phyloP scores from a whole-genome alignment of 2,888 invertebrate genomes.

The Rapana venosa region DNA sequence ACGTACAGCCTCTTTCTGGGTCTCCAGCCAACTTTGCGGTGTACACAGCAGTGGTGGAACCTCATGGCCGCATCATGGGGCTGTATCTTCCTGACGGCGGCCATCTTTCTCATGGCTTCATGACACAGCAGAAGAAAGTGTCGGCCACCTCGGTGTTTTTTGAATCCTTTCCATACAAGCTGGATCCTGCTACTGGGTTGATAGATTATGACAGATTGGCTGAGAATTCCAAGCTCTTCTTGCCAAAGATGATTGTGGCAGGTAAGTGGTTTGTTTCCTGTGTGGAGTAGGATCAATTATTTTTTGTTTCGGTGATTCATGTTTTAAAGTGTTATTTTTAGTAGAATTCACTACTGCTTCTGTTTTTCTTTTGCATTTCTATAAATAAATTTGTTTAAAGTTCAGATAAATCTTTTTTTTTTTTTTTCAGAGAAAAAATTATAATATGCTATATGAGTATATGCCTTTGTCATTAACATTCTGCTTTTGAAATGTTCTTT shows the following conservation, averaged over 20 bases:
- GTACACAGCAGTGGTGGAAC: constrained; percentile 90
- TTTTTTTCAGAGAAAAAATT: too few species aligned
- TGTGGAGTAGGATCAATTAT: neutral
- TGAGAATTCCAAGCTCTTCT: constrained; percentile 90
- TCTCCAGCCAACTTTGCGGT: constrained; percentile 98
- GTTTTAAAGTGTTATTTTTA: too few species aligned
- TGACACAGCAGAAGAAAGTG: constrained; percentile 92
- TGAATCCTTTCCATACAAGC: constrained; percentile 98
- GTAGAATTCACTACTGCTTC: too few species aligned
- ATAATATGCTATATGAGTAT: too few species aligned
- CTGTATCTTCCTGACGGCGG: constrained; percentile 98
- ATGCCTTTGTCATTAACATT: too few species aligned
- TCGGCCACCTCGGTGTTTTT: constrained; percentile 98
- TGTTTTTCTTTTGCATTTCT: too few species aligned
- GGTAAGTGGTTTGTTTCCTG: constrained; percentile 78
- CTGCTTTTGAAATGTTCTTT: too few species aligned
- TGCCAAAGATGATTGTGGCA: constrained; percentile 94
- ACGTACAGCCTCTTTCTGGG: constrained; percentile 97
- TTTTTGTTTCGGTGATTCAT: too few species aligned
- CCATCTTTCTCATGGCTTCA: constrained; percentile 87
- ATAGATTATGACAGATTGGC: constrained; percentile 95
- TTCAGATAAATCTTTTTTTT: too few species aligned
- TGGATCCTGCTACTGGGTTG: constrained; percentile 86
- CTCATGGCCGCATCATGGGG: constrained; percentile 97
- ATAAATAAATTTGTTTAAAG: too few species aligned